phyloP scores from a whole-genome alignment of 2,888 invertebrate species.

The Muscina levida region DNA sequence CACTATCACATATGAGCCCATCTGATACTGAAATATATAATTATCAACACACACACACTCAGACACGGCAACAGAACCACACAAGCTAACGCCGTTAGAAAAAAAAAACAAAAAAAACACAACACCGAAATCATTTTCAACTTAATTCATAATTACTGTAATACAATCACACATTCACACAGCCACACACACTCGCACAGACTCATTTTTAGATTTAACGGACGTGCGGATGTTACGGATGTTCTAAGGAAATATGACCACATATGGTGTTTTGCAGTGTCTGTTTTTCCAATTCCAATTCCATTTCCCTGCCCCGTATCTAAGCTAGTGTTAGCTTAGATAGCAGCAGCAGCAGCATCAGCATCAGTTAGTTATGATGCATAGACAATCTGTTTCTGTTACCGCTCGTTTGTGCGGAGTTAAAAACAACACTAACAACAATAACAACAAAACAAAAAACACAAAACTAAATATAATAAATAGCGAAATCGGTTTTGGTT shows the following conservation, averaged over 20 bases:
- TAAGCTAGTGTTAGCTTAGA: no score
- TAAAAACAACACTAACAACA: no score
- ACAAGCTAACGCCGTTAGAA: no score
- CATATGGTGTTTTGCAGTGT: slow-evolving; percentile 41
- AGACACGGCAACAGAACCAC: no score
- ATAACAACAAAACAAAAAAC: no score
- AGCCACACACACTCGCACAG: neutral
- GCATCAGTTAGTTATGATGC: neutral
- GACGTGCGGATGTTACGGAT: neutral
- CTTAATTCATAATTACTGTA: slow-evolving; percentile 55
- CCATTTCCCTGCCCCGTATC: neutral
- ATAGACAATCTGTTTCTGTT: no score
- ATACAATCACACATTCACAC: slow-evolving; percentile 37
- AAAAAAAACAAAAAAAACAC: no score
- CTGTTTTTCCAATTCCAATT: neutral
- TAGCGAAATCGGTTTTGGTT: no score
- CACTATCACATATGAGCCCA: neutral
- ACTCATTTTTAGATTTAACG: neutral
- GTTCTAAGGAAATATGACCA: slow-evolving; percentile 20
- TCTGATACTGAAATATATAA: neutral
- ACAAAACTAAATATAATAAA: no score
- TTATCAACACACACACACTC: no score
- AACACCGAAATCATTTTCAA: slow-evolving; percentile 40
- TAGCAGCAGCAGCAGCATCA: neutral
- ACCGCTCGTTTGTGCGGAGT: no score